phyloP scores from a whole-genome alignment of 2,888 invertebrate species.

The Drosophila macrospina region DNA sequence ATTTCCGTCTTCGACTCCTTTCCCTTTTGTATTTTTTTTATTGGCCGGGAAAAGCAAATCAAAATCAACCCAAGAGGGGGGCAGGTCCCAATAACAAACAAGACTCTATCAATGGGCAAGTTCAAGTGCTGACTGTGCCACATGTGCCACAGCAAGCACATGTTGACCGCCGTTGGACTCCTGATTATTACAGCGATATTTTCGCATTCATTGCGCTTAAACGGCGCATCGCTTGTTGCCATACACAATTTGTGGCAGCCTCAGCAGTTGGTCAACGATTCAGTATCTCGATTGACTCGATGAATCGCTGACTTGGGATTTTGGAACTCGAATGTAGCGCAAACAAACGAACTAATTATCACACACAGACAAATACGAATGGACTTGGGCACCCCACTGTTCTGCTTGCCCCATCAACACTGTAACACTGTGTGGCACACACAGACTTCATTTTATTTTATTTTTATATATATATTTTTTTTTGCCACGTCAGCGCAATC shows the following conservation, averaged over 20 bases:
- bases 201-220: conserved; percentile 79
- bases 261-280: conserved; percentile 59
- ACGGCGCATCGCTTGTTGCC: conserved; percentile 74
- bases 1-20: conserved; percentile 39
- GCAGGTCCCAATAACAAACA: conserved; percentile 20
- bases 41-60: conserved; percentile 37
- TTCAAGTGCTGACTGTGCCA: conserved; percentile 69
- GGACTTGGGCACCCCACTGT: conserved; percentile 46
- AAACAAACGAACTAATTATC: conserved; percentile 80
- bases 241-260: conserved; percentile 62
- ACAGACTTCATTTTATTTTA: not conserved
- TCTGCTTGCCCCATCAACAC: conserved; percentile 54
- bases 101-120: conserved; percentile 46
- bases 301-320: conserved; percentile 60
- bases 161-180: conserved; percentile 51
- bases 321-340: conserved; percentile 48
- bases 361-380: conserved; percentile 36
- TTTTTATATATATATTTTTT: too few relatives aligned
- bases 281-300: conserved; percentile 29
- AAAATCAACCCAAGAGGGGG: conserved; percentile 55
- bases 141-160: conserved; percentile 31
- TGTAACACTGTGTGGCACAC: conserved; percentile 29
- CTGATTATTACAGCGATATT: conserved; percentile 75
- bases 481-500: conserved; percentile 75
- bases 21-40: conserved; percentile 9